A percentile compares a stretch with the other conserved stretches of the same genome.
Conservation (phyloP, 2,888 invertebrate genomes). For the Lingula anatina region DNA sequence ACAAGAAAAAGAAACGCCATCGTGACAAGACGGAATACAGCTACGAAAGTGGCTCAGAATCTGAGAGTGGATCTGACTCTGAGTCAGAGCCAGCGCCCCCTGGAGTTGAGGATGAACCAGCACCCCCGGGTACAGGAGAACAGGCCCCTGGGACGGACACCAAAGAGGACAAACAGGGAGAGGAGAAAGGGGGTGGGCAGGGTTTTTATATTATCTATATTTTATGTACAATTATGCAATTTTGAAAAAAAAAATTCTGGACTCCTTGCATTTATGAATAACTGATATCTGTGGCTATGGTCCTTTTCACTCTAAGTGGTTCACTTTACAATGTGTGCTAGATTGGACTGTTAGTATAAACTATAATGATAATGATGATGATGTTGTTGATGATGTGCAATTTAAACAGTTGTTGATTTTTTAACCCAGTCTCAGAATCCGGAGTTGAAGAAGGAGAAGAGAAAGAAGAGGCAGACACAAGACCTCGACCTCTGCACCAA, state of each 20-base stretch:
- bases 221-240: too few species aligned
- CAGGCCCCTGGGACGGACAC: conserved; percentile 6
- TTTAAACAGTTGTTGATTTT: too few species aligned
- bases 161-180: conserved; percentile 10
- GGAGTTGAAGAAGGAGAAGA: conserved; percentile 21
- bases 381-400: too few species aligned
- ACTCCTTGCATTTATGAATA: not conserved
- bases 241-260: too few species aligned
- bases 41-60: conserved; percentile 41
- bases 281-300: too few species aligned
- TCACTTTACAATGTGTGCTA: too few species aligned
- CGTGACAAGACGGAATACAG: conserved; percentile 40
- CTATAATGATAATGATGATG: too few species aligned
- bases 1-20: conserved; percentile 30
- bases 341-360: too few species aligned
- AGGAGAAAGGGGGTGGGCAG: conserved; percentile 8
- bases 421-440: too few species aligned
- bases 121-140: conserved; percentile 30
- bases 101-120: conserved; percentile 51
- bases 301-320: too few species aligned
- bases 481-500: conserved; percentile 69
- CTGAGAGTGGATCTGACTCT: conserved; percentile 49
- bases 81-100: conserved; percentile 54
- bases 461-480: conserved; percentile 17
- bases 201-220: not conserved